Evolutionary conservation across 2,888 invertebrate species (phyloP).

Genomic region (Drosophila putrida): DNA sequence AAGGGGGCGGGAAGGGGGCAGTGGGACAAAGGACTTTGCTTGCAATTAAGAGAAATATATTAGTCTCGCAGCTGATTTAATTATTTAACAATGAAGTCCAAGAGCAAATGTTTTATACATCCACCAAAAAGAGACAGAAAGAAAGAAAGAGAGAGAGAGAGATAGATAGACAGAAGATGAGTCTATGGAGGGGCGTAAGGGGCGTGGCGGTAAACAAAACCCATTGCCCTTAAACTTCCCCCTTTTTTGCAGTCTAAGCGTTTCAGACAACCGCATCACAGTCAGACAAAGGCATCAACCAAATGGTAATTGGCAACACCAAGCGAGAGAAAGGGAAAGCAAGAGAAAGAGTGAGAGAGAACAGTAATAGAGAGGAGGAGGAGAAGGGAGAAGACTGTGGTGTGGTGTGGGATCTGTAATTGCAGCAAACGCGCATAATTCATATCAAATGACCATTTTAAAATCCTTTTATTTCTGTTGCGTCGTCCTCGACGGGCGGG

Average conservation of each 20-base stretch:
- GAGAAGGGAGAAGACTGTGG: neutral
- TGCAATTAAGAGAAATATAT: slow-evolving; percentile 84
- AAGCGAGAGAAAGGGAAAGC: neutral
- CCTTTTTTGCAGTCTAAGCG: slow-evolving; percentile 38
- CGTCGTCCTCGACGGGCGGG: slow-evolving; percentile 50
- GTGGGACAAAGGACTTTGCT: slow-evolving; percentile 49
- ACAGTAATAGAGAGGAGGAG: neutral
- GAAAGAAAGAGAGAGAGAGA: neutral
- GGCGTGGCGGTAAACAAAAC: slow-evolving; percentile 52
- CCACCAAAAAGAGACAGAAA: slow-evolving; percentile 13
- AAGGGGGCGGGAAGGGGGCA: too few relatives aligned
- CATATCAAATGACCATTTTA: slow-evolving; percentile 85
- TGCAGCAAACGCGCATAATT: slow-evolving; percentile 84
- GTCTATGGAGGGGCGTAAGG: neutral
- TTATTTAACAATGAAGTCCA: slow-evolving; percentile 83
- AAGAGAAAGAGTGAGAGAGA: neutral
- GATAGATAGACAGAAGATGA: neutral
- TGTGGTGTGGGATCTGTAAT: slow-evolving; percentile 76
- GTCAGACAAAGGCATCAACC: slow-evolving; percentile 77
- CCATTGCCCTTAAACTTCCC: neutral
- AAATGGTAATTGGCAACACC: slow-evolving; percentile 9
- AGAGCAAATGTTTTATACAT: slow-evolving; percentile 53
- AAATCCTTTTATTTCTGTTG: slow-evolving; percentile 84
- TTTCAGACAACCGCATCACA: slow-evolving; percentile 76
- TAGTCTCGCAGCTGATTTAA: slow-evolving; percentile 84